Evolutionary conservation across 2,888 invertebrate species (phyloP).

Genomic region (Notocelia uddmanniana): DNA sequence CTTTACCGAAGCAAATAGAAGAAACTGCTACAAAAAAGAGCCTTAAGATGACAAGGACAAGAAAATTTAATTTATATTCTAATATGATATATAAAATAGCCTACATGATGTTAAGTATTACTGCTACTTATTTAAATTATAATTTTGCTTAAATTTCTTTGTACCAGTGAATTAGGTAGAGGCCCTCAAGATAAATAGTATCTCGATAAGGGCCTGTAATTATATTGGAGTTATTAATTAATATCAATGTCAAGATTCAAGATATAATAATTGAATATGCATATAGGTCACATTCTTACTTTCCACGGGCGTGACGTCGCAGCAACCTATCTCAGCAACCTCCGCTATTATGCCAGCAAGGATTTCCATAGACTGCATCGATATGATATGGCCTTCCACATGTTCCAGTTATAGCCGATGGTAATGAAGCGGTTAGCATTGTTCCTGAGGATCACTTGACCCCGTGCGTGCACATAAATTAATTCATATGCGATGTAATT

Average conservation of each 20-base stretch:
- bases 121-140: too few species aligned
- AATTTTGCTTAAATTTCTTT: too few species aligned
- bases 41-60: too few species aligned
- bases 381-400: conserved; percentile 68
- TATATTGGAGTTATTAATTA: neutral
- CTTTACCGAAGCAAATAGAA: too few species aligned
- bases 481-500: conserved; percentile 45
- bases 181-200: too few species aligned
- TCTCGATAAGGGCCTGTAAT: too few species aligned
- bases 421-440: conserved; percentile 83
- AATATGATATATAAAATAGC: too few species aligned
- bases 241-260: neutral
- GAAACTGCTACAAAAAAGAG: too few species aligned
- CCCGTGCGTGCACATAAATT: conserved; percentile 56
- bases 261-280: neutral
- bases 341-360: conserved; percentile 29
- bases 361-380: conserved; percentile 42
- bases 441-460: conserved; percentile 76
- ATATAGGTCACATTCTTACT: neutral
- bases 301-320: neutral
- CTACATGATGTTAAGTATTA: too few species aligned
- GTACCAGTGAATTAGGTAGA: too few species aligned
- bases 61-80: too few species aligned
- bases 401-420: conserved; percentile 76
- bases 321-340: conserved; percentile 19